A percentile compares a stretch with the other conserved stretches of the same genome.
Evolutionary conservation across 35 echinoderm and acorn worm species (phyloP).

Genomic region (Acanthaster planci): DNA sequence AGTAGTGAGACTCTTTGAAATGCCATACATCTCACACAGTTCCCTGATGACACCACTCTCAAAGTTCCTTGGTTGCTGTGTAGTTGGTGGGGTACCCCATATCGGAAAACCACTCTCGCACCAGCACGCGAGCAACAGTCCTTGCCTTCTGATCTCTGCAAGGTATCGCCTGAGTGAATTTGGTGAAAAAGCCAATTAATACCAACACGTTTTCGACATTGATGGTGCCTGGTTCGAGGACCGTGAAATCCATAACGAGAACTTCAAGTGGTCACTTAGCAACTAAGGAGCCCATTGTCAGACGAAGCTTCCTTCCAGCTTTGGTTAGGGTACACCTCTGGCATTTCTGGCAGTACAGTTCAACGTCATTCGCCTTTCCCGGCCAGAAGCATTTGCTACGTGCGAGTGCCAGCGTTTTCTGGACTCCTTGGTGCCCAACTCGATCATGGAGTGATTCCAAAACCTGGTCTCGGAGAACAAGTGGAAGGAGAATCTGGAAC

Average conservation of each 20-base stretch:
- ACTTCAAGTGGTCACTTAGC: conserved; percentile 20
- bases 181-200: conserved; percentile 51
- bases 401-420: conserved; percentile 24
- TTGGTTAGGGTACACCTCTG: conserved; percentile 44
- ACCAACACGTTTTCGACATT: conserved; percentile 64
- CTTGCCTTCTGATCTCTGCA: conserved; percentile 53
- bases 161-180: conserved; percentile 30
- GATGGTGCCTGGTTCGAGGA: conserved; percentile 37
- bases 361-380: conserved; percentile 34
- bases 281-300: conserved; percentile 29
- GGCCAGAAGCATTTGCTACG: conserved; percentile 56
- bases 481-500: conserved; percentile 61
- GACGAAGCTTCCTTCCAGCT: too few relatives aligned
- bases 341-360: conserved; percentile 39
- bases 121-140: conserved; percentile 56
- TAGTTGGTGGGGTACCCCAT: conserved; percentile 57
- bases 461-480: too few relatives aligned
- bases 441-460: too few relatives aligned
- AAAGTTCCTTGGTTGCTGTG: conserved; percentile 39
- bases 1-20: conserved; percentile 55
- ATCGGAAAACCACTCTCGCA: conserved; percentile 72
- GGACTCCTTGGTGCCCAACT: conserved; percentile 56
- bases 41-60: conserved; percentile 49
- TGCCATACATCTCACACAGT: conserved; percentile 65
- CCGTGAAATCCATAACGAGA: not conserved